phyloP scores from a whole-genome alignment of 2,888 invertebrate species.

The Sminthurides aquaticus region DNA sequence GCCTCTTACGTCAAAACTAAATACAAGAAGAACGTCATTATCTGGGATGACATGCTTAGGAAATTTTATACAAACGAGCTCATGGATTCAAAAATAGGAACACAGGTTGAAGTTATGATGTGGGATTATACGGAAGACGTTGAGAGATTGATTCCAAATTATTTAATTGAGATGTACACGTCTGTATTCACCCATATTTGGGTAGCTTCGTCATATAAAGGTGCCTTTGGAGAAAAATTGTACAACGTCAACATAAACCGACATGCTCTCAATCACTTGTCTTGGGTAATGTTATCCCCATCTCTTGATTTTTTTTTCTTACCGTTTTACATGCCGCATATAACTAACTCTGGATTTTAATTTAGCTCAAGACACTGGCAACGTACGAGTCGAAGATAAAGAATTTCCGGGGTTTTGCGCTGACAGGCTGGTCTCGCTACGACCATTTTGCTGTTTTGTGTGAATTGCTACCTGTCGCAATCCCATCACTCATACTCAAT shows the following conservation, averaged over 20 bases:
- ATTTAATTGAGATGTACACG: conserved; percentile 60
- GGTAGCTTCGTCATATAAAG: conserved; percentile 67
- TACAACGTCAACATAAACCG: conserved; percentile 59
- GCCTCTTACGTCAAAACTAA: conserved; percentile 53
- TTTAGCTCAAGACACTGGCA: conserved; percentile 18
- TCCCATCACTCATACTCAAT: conserved; percentile 51
- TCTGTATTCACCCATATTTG: conserved; percentile 62
- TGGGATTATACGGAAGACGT: conserved; percentile 51
- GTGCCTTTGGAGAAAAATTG: conserved; percentile 64
- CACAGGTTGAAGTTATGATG: conserved; percentile 51
- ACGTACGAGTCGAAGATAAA: conserved; percentile 46
- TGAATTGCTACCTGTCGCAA: conserved; percentile 47
- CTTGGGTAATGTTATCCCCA: conserved; percentile 57
- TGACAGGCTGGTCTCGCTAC: conserved; percentile 57
- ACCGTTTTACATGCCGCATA: too few relatives aligned
- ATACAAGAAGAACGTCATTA: conserved; percentile 47
- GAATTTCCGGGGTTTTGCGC: conserved; percentile 51
- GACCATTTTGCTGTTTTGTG: conserved; percentile 49
- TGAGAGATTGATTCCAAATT: conserved; percentile 45
- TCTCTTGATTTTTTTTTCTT: too few relatives aligned
- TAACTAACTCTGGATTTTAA: too few relatives aligned
- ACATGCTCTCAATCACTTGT: conserved; percentile 62
- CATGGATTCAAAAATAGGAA: conserved; percentile 21
- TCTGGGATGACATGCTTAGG: conserved; percentile 76
- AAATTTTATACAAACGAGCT: conserved; percentile 46